These are phyloP conservation scores for Antheraea assamensis DNA, from an alignment of 2,888 invertebrate species.

Conservation along the genomic window DNA sequence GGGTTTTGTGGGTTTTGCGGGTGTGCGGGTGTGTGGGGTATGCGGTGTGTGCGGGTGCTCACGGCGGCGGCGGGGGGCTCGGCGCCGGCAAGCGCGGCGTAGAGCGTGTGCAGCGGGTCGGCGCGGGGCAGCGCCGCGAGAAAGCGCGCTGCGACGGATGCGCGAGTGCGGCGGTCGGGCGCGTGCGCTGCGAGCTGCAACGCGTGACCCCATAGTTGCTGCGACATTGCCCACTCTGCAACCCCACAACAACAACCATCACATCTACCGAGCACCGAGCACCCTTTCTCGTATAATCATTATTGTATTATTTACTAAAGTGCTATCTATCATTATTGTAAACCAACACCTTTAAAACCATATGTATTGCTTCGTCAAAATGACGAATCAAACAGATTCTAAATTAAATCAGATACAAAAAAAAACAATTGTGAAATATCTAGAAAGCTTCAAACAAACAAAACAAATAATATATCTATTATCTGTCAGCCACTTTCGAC, in stretches of 20 bases:
- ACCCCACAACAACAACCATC: not conserved
- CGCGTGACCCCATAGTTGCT: conserved; percentile 97
- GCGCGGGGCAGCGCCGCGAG: conserved; percentile 90
- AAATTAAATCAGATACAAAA: no score
- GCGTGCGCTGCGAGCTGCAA: conserved; percentile 92
- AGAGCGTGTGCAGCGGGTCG: conserved; percentile 97
- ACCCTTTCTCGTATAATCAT: no score
- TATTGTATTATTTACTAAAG: no score
- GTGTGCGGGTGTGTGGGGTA: not conserved
- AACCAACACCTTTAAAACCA: no score
- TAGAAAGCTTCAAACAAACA: no score
- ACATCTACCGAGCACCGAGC: not conserved
- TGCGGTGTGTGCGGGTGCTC: not conserved
- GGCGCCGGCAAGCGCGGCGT: conserved; percentile 93
- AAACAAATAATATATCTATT: no score
- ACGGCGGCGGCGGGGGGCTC: conserved; percentile 79
- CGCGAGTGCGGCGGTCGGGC: conserved; percentile 89
- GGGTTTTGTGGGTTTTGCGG: no score
- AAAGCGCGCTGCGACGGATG: conserved; percentile 93
- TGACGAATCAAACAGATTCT: no score
- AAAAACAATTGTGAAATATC: no score
- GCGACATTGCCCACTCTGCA: conserved; percentile 94
- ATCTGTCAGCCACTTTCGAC: no score
- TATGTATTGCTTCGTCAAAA: no score
- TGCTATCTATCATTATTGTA: no score